These are phyloP conservation scores for Helicoverpa zea DNA, from an alignment of 1,140 invertebrate genomes.

Conservation along the genomic window DNA sequence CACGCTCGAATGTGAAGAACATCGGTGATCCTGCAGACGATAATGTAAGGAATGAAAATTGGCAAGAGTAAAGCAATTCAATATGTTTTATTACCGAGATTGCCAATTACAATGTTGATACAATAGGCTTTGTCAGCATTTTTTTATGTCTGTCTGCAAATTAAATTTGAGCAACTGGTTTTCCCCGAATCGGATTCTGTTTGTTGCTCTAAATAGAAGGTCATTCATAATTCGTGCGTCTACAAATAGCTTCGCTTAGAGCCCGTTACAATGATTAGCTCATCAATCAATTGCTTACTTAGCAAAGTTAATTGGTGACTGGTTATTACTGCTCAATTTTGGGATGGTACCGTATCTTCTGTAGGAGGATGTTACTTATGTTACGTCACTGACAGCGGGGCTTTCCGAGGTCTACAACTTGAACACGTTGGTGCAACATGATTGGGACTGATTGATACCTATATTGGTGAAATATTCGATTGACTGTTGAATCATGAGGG, in stretches of 20 bases:
- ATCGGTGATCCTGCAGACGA: constrained; percentile 86
- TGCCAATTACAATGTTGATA: too few species aligned
- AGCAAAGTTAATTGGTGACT: constrained; percentile 30
- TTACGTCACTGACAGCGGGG: background rate
- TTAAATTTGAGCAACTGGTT: background rate
- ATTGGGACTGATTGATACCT: too few species aligned
- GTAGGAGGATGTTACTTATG: background rate
- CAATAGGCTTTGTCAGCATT: too few species aligned
- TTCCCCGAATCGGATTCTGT: constrained; percentile 17
- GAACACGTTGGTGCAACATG: too few species aligned
- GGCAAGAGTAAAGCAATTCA: background rate
- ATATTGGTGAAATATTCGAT: too few species aligned
- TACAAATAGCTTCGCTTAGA: constrained; percentile 1
- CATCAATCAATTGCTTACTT: constrained; percentile 28
- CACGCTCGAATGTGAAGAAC: constrained; percentile 88
- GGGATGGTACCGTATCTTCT: constrained; percentile 4
- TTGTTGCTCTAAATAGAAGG: constrained; percentile 21
- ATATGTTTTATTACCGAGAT: background rate
- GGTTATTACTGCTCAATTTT: constrained; percentile 3
- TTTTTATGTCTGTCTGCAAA: background rate
- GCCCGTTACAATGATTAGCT: constrained; percentile 32
- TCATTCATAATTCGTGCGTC: constrained; percentile 24
- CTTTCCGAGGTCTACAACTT: background rate
- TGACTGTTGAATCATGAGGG: too few species aligned
- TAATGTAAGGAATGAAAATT: constrained; percentile 16